Percentiles rank a stretch among this genome's conserved stretches.
Conservation (phyloP, 2,113 vertebrate genomes). For the Saccopteryx leptura region DNA sequence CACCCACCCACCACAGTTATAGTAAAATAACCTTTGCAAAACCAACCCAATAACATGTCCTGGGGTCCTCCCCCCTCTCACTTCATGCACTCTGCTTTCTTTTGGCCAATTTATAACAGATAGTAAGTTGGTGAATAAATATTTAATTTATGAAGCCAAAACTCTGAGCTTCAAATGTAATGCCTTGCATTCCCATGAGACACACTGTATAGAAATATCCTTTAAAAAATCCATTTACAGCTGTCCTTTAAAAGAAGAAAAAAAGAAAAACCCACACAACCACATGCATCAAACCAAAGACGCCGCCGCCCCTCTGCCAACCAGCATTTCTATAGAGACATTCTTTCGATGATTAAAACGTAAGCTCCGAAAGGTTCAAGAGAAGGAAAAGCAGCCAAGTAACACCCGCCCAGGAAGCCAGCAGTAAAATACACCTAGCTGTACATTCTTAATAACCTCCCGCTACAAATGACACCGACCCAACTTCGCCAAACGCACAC, state of each 20-base stretch:
- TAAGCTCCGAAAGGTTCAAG: constrained; percentile 72
- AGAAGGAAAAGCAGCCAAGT: constrained; percentile 79
- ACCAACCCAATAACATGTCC: constrained; percentile 67
- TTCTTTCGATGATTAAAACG: constrained; percentile 81
- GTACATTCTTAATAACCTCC: constrained; percentile 68
- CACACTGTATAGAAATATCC: constrained; percentile 75
- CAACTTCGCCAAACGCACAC: constrained; percentile 85
- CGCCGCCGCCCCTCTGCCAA: constrained; percentile 80
- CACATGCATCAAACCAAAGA: constrained; percentile 60
- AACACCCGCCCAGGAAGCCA: constrained; percentile 72
- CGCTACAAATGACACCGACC: constrained; percentile 77
- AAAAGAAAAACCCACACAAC: constrained; percentile 62
- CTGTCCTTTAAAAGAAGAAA: constrained; percentile 68
- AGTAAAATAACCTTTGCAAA: constrained; percentile 77
- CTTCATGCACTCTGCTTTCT: constrained; percentile 66
- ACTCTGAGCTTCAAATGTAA: constrained; percentile 76
- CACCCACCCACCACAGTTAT: constrained; percentile 33
- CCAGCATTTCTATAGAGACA: constrained; percentile 66
- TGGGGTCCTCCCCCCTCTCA: not conserved
- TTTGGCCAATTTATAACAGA: constrained; percentile 74
- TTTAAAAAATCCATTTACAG: constrained; percentile 74
- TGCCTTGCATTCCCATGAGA: constrained; percentile 76
- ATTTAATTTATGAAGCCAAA: constrained; percentile 78
- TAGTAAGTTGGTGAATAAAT: constrained; percentile 78
- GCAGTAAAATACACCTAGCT: constrained; percentile 78